These are phyloP conservation scores for Coilia nasus DNA, from an alignment of 2,797 vertebrate genomes.

Conservation along the genomic window DNA sequence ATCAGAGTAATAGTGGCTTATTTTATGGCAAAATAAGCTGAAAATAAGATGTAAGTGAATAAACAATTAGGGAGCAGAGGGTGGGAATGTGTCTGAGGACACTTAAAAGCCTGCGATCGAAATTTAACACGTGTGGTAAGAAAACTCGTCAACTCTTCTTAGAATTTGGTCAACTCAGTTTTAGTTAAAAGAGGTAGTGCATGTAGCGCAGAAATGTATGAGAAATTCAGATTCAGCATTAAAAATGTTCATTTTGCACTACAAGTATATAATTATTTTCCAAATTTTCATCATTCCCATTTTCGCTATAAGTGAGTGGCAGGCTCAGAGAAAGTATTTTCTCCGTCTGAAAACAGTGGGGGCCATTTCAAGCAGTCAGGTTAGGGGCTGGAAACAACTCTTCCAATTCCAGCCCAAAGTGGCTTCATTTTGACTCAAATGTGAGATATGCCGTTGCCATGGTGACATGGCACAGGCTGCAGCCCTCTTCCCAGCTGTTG, in stretches of 20 bases:
- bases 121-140: not conserved
- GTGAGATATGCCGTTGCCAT: conserved; percentile 95
- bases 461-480: conserved; percentile 90
- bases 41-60: not conserved
- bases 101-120: not conserved
- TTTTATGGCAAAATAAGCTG: not conserved
- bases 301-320: not conserved
- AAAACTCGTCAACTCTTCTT: not conserved
- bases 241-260: not conserved
- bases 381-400: conserved; percentile 76
- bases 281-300: not conserved
- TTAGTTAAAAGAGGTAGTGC: not conserved
- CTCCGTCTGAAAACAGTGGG: not conserved
- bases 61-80: not conserved
- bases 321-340: not conserved
- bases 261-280: not conserved
- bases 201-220: not conserved
- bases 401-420: conserved; percentile 76
- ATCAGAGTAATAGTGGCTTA: not conserved
- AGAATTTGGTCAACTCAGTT: not conserved
- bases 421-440: conserved; percentile 94
- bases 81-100: not conserved
- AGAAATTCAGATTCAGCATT: not conserved
- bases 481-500: conserved; percentile 96
- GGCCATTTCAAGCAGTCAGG: conserved; percentile 68